A percentile compares a stretch with the other conserved stretches of the same genome.
Evolutionary conservation across 2,888 invertebrate genomes (phyloP).

Genomic region (Lingula anatina): DNA sequence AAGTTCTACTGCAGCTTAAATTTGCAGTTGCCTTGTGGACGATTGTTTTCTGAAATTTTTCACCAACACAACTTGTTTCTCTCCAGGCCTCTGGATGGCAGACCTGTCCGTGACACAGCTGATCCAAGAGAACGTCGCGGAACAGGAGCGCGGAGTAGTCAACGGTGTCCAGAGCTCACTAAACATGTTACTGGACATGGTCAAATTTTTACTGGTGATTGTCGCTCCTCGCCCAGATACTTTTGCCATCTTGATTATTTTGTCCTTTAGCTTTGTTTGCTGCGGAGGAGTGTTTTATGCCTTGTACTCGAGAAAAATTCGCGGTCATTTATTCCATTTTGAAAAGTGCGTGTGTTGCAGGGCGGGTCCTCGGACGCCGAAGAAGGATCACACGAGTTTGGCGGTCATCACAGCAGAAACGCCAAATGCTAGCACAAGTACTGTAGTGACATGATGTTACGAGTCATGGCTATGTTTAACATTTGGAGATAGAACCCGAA

Average conservation of each 20-base stretch:
- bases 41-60: no score
- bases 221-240: constrained; percentile 51
- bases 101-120: constrained; percentile 57
- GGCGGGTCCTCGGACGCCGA: no score
- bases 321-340: constrained; percentile 36
- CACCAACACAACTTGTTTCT: no score
- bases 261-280: constrained; percentile 50
- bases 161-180: constrained; percentile 56
- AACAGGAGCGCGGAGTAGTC: constrained; percentile 54
- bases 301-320: constrained; percentile 22
- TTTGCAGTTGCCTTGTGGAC: no score
- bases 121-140: constrained; percentile 54
- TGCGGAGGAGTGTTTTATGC: constrained; percentile 38
- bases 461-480: no score
- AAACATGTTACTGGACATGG: constrained; percentile 55
- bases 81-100: constrained; percentile 56
- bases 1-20: no score
- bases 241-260: constrained; percentile 55
- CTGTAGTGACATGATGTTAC: no score
- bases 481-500: no score
- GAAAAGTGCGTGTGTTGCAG: constrained; percentile 12
- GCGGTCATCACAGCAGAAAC: no score
- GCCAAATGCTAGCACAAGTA: no score
- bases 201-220: constrained; percentile 56
- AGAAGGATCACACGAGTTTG: no score